Evolutionary conservation across 2,113 vertebrate species (phyloP).

Genomic region (Pseudonaja textilis): DNA sequence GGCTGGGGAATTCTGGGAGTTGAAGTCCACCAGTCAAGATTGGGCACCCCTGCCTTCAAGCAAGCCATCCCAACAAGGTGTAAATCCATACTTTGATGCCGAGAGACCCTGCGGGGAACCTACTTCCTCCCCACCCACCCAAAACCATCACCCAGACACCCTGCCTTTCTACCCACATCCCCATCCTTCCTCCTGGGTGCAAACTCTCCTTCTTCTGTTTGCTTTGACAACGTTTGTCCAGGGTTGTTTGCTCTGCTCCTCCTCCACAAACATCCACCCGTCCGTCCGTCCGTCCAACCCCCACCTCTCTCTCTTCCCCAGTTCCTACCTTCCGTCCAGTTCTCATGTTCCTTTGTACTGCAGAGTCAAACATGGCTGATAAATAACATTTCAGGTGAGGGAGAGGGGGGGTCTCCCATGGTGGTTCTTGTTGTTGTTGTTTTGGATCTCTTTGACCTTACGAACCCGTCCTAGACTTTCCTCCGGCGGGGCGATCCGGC

Average conservation of each 20-base stretch:
- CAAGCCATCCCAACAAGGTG: neutral
- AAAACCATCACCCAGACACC: fast-evolving
- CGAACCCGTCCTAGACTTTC: neutral
- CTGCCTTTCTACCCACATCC: fast-evolving
- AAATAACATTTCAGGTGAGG: neutral
- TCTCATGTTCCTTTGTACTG: neutral
- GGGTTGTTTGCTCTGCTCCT: neutral
- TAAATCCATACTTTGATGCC: neutral
- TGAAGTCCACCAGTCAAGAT: neutral
- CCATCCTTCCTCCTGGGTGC: neutral
- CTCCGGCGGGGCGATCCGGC: neutral
- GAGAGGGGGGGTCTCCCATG: neutral
- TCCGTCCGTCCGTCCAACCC: neutral
- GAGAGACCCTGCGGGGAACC: neutral
- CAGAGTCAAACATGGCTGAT: neutral
- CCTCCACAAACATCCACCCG: neutral
- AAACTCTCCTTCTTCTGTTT: fast-evolving
- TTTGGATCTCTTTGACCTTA: too few relatives aligned
- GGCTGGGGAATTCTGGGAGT: neutral
- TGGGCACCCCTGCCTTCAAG: neutral
- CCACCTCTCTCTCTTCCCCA: neutral
- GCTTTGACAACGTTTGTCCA: neutral
- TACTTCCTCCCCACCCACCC: neutral
- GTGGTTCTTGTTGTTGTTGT: too few relatives aligned
- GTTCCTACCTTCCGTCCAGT: constrained; percentile 47